phyloP scores from a whole-genome alignment of 2,113 vertebrate genomes.

The Tragelaphus strepsiceros region DNA sequence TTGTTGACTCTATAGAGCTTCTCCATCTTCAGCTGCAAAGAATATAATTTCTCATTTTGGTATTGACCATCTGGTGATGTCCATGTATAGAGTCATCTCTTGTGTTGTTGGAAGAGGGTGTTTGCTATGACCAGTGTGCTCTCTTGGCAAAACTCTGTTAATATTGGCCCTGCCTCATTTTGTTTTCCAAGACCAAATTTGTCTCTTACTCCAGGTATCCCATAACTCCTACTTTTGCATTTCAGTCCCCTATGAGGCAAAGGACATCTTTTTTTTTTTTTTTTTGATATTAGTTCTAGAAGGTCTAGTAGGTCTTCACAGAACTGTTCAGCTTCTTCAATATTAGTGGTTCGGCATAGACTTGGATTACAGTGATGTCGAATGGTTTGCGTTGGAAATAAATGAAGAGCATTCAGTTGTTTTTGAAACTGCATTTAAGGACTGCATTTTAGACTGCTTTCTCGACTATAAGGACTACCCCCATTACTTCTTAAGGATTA shows the following conservation, averaged over 20 bases:
- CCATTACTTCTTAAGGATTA: neutral
- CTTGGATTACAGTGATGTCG: neutral
- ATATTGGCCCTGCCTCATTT: neutral
- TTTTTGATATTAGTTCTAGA: neutral
- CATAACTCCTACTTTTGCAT: neutral
- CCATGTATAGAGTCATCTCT: neutral
- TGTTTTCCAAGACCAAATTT: neutral
- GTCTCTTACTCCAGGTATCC: neutral
- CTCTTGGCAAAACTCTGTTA: neutral
- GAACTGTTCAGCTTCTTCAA: neutral
- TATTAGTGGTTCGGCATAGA: neutral
- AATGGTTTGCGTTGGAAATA: neutral
- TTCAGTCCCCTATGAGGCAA: neutral
- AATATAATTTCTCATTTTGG: neutral
- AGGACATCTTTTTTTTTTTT: neutral
- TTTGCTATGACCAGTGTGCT: neutral
- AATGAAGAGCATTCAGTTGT: neutral
- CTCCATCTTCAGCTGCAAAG: neutral
- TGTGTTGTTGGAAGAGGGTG: accelerated
- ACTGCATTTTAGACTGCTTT: neutral
- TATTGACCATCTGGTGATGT: neutral
- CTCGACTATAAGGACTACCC: neutral
- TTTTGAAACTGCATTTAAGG: neutral
- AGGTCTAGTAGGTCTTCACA: neutral
- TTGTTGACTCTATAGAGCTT: neutral